Evolutionary conservation across 2,888 invertebrate species (phyloP), one percentile per base, ranked within the genome.

Genomic region (Notodonta dromedarius): DNA sequence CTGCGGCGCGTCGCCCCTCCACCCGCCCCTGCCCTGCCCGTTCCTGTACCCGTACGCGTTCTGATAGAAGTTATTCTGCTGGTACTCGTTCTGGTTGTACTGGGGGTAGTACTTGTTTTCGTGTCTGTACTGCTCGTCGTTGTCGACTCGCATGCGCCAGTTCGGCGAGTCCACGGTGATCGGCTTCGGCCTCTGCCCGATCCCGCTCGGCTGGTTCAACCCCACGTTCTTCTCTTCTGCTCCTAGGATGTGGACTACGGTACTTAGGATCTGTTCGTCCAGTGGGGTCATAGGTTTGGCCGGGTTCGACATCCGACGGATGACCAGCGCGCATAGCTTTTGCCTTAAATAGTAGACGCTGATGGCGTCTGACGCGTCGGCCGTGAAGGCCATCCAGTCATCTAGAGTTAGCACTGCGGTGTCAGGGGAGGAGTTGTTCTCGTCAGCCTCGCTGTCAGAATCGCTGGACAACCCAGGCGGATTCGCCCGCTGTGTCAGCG

Each of bases 101-200:
- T 84, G 86, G 0, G 84, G 83, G 58, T 84, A 82, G 59, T 76
- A 79, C 35, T 83, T 83, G 13, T 76, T 74, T 0, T 83, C 81
- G 62, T 86, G 83, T 0, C 82, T 71, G 60, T 80, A 82, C 51
- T 87, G 88, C 32, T 88, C 86, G 7, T 88, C 81, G 24, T 76
- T 78, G 73, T 74, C 86, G 44, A 83, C 74, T 4, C 89, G 73
- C 70, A 82, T 81, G 0, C 92, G 79, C 90, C 93, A 92, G 66
- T 82, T 86, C 0, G 94, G 94, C 35, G 94, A 94, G 73, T 95
- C 95, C 2, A 94, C 87, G 0, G 94, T 93, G n/a, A 96, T 87
- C 4, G 96, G 96, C 72, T 95, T 94, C 0, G 97, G 97, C 58
- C 96, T 91, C 82, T 96, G 96, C 0, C 97, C 97, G 63, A 97